A percentile compares a stretch with the other conserved stretches of the same genome.
These are phyloP conservation scores for Acrocephalus kingi DNA, from an alignment of 2,113 vertebrate species.

Conservation along the genomic window DNA sequence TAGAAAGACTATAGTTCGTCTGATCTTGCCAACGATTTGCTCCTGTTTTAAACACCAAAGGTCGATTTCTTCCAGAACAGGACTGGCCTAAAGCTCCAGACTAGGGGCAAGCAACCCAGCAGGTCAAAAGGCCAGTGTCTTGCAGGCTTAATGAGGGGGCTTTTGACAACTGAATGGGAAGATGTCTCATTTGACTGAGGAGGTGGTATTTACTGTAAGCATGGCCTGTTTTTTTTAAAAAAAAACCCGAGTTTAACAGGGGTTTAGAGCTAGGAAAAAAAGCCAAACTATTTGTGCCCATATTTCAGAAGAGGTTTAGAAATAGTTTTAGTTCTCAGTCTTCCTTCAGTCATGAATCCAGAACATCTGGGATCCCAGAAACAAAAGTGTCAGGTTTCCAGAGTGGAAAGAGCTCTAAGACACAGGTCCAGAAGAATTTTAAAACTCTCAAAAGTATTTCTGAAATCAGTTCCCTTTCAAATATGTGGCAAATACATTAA, in stretches of 20 bases:
- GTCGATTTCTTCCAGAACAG: neutral
- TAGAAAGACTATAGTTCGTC: constrained; percentile 6
- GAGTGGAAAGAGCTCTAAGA: constrained; percentile 4
- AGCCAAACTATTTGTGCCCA: neutral
- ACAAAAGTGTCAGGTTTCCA: constrained; percentile 43
- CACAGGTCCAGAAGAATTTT: constrained; percentile 28
- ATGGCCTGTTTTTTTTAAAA: neutral
- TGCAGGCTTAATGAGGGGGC: neutral
- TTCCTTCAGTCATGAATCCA: neutral
- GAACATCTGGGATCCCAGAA: constrained; percentile 42
- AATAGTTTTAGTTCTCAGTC: neutral
- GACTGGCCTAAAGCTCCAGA: neutral
- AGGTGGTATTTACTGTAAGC: neutral
- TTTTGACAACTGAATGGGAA: constrained; percentile 16
- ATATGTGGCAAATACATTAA: constrained; percentile 46
- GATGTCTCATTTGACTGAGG: neutral
- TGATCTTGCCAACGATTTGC: constrained; percentile 13
- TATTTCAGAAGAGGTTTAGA: constrained; percentile 11
- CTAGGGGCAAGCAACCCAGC: neutral
- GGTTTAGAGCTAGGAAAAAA: neutral
- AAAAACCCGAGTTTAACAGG: neutral
- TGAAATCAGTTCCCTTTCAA: constrained; percentile 46
- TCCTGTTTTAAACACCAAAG: constrained; percentile 16
- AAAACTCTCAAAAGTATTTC: constrained; percentile 34
- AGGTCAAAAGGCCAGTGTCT: neutral